Evolutionary conservation across 1,140 invertebrate species (phyloP), one percentile per base, ranked within the genome.

Genomic region (Diorhabda carinulata): DNA sequence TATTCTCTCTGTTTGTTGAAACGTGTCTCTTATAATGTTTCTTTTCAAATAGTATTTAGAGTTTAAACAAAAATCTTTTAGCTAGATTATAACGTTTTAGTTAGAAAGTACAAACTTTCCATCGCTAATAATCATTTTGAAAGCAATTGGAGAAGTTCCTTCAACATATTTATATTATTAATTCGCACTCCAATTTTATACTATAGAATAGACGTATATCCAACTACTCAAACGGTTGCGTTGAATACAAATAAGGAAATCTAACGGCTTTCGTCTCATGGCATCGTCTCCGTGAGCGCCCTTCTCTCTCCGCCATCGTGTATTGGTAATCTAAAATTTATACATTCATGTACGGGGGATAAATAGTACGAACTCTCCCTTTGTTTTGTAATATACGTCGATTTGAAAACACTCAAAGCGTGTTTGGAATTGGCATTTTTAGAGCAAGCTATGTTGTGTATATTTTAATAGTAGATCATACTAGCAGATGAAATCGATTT

Each of bases 281-380:
- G 47, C 47, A 52, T 52, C 47, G 47, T 52, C 47, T 52, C n/a
- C n/a, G 47, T 52, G n/a, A 25, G 25, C 25, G 25, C 47, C 6
- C 47, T n/a, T n/a, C n/a, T 52, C 47, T 52, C 47, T 6, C 6
- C n/a, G 47, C 47, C 6, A 6, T n/a, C 47, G 47, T n/a, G 47
- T 52, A 52, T 52, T 52, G 47, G 47, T 52, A 52, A 52, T 52
- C 47, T 52, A 52, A 52, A 52, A 52, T 52, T 52, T 52, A 52
- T 52, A 52, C 47, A 52, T 52, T 52, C n/a, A 52, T 52, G 47
- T 52, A n/a, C 47, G 6, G n/a, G n/a, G 47, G 47, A 52, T 52
- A 52, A 52, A 52, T 52, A 52, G 47, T 52, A 52, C 6, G 47
- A 52, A 52, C 47, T n/a, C 6, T 52, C 47, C 47, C n/a, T 52